phyloP scores from a whole-genome alignment of 2,888 invertebrate species.

The Ferdinandea cuprea region DNA sequence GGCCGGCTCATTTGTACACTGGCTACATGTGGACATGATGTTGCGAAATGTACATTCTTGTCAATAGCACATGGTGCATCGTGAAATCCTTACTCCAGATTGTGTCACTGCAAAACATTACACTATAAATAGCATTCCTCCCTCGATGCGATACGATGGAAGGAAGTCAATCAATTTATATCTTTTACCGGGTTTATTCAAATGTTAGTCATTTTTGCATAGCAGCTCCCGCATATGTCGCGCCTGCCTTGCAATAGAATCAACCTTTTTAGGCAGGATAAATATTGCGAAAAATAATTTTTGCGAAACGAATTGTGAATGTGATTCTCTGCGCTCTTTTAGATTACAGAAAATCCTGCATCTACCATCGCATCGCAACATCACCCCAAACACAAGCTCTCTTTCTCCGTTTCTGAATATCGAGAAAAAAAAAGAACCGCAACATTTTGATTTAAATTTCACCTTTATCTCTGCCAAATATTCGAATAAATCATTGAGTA shows the following conservation, averaged over 20 bases:
- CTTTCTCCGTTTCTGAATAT: not conserved
- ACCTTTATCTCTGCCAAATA: conserved; percentile 74
- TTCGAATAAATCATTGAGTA: conserved; percentile 74
- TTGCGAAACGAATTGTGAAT: conserved; percentile 42
- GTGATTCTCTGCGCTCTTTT: conserved; percentile 12
- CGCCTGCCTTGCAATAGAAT: conserved; percentile 31
- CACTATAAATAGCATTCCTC: conserved; percentile 40
- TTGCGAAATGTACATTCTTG: conserved; percentile 72
- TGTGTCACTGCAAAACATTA: conserved; percentile 35
- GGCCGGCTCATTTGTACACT: conserved; percentile 60
- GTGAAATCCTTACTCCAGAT: conserved; percentile 29
- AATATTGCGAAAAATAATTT: conserved; percentile 58
- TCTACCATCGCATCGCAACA: too few species aligned
- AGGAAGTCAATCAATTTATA: conserved; percentile 72
- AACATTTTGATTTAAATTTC: conserved; percentile 73
- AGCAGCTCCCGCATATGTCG: conserved; percentile 59
- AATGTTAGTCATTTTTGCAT: conserved; percentile 65
- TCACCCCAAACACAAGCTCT: too few species aligned
- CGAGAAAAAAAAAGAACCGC: conserved; percentile 29
- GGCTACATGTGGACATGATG: conserved; percentile 74
- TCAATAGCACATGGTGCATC: conserved; percentile 69
- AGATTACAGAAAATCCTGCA: conserved; percentile 1
- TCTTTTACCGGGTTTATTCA: conserved; percentile 67
- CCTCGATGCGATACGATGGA: too few species aligned
- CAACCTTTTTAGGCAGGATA: conserved; percentile 32